Evolutionary conservation across 2,797 vertebrate genomes (phyloP).

Genomic region (Meriones psammophilus): DNA sequence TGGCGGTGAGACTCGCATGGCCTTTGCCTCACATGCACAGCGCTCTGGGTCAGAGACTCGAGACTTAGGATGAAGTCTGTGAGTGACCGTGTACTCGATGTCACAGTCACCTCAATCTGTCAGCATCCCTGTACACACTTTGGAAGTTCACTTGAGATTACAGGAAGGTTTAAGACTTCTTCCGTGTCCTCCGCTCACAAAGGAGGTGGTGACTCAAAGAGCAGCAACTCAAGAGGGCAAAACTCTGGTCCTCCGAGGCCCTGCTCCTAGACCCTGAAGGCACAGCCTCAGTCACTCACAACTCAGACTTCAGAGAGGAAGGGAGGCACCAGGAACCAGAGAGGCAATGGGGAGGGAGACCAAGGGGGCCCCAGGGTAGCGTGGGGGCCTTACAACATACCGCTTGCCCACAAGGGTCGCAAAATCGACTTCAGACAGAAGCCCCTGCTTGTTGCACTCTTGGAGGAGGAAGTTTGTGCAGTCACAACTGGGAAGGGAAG

Average conservation of each 20-base stretch:
- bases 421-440: slow-evolving; percentile 94
- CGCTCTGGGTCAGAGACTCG: background rate
- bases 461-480: slow-evolving; percentile 95
- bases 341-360: no score
- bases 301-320: background rate
- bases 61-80: background rate
- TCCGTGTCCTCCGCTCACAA: slow-evolving; percentile 45
- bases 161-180: background rate
- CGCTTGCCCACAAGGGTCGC: slow-evolving; percentile 93
- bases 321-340: background rate
- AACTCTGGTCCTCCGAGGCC: background rate
- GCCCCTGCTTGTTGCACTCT: slow-evolving; percentile 97
- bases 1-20: background rate
- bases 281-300: background rate
- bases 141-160: background rate
- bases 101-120: accelerated
- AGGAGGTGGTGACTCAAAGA: background rate
- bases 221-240: background rate
- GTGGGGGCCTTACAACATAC: slow-evolving; percentile 86
- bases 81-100: background rate
- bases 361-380: background rate
- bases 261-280: background rate
- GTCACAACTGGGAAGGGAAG: slow-evolving; percentile 92
- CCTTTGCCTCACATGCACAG: background rate
- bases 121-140: background rate